Evolutionary conservation across 2,888 invertebrate species (phyloP).

Genomic region (Protula sp.): DNA sequence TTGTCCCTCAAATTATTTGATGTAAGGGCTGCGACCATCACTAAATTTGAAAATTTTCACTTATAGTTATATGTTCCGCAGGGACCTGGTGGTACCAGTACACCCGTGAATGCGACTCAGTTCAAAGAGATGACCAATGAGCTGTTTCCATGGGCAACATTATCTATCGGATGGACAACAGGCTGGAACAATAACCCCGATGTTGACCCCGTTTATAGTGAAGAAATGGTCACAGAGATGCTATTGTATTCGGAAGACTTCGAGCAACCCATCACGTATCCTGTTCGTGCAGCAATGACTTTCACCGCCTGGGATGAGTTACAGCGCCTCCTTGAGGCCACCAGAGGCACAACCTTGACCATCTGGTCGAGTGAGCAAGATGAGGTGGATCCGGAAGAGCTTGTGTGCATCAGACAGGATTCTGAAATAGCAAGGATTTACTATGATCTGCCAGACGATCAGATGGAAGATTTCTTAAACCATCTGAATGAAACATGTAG

Average conservation of each 20-base stretch:
- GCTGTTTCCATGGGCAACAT: conserved; percentile 62
- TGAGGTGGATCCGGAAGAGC: conserved; percentile 63
- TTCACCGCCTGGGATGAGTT: conserved; percentile 64
- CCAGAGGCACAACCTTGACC: conserved; percentile 66
- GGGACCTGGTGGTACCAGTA: conserved; percentile 17
- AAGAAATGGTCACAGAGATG: conserved; percentile 61
- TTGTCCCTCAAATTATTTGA: no score
- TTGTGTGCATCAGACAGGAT: conserved; percentile 64
- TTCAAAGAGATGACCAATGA: conserved; percentile 63
- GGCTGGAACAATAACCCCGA: conserved; percentile 60
- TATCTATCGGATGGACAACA: conserved; percentile 85
- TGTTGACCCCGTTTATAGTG: conserved; percentile 36
- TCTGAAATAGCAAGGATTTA: conserved; percentile 68
- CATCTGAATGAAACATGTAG: neutral
- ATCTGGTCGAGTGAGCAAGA: conserved; percentile 72
- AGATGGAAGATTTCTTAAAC: conserved; percentile 7
- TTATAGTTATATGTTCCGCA: no score
- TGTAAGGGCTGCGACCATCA: no score
- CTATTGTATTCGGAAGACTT: conserved; percentile 49
- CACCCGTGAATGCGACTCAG: conserved; percentile 62
- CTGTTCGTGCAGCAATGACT: conserved; percentile 68
- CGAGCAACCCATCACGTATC: conserved; percentile 72
- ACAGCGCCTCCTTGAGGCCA: conserved; percentile 60
- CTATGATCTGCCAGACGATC: conserved; percentile 66
- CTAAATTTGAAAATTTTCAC: no score